Base-by-base conservation (phyloP, 2,113 vertebrate genomes). In the Engraulis encrasicolus region DNA sequence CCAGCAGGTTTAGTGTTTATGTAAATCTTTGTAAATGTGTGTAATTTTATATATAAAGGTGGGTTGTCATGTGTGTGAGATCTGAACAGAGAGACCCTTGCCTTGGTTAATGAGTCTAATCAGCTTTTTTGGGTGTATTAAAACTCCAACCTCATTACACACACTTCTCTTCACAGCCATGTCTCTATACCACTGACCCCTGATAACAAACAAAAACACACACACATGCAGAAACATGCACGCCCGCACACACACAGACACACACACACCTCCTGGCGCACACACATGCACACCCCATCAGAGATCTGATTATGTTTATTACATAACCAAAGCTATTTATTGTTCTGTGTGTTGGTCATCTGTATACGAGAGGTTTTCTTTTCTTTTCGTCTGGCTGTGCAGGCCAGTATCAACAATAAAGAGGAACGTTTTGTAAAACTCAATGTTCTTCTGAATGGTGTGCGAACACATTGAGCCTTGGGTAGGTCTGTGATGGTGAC, bases 11-110 rank as follows among this genome's bases (percentile, higher is more conserved):
- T 92, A 93, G 91, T 94, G 90, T 94, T 66, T n/a, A 66, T 97
- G 97, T 96, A 96, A 96, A 97, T 96, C 96, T 97, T 94, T 97
- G 96, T 97, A 96, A 96, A 96, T 95, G 93, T 95, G 91, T 96
- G 89, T 94, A 93, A 90, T 96, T 96, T 95, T 94, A 86, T 95
- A 93, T 91, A 89, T 90, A 88, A 88, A 91, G 91, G 84, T 54
- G 87, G 92, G 88, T 93, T 94, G 91, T 78, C 83, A 92, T 86
- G 92, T 94, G 94, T 66, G 58, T 66, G 94, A 95, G 93, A 0
- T 34, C 88, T 89, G 89, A 87, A 92, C 90, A 92, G 23, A 66
- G 89, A 87, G 86, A 90, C 89, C 88, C 87, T 88, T 87, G 91
- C n/a, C n/a, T n/a, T n/a, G n/a, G 90, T 93, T 92, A 91, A 92